Conservation (phyloP, 2,113 vertebrate species). For the Cranoglanis bouderius region DNA sequence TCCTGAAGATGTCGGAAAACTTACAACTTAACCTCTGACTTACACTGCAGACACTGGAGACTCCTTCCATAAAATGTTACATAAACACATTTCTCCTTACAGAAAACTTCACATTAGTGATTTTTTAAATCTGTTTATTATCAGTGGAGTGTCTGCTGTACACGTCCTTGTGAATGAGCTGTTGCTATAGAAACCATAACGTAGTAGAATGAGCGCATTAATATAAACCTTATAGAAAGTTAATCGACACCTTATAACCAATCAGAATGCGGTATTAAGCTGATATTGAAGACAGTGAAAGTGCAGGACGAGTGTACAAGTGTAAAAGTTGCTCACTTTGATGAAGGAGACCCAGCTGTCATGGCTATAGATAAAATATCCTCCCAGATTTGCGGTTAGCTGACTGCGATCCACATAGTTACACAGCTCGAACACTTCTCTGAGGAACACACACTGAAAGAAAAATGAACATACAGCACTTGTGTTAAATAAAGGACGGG, state of each 20-base stretch:
- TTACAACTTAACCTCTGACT: too few relatives aligned
- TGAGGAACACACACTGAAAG: constrained; percentile 71
- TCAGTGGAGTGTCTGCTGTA: too few relatives aligned
- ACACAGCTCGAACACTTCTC: constrained; percentile 69
- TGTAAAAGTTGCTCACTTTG: constrained; percentile 59
- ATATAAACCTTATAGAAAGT: neutral
- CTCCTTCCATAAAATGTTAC: too few relatives aligned
- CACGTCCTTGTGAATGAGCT: neutral
- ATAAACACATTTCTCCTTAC: too few relatives aligned
- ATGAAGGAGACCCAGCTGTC: constrained; percentile 72
- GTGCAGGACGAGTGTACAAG: neutral
- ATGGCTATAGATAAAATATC: constrained; percentile 72
- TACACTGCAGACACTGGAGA: too few relatives aligned
- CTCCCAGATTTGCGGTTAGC: constrained; percentile 65
- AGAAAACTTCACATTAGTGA: too few relatives aligned
- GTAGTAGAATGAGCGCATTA: too few relatives aligned
- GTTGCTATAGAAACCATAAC: neutral
- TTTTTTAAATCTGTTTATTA: too few relatives aligned
- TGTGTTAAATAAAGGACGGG: too few relatives aligned
- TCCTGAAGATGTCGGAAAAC: too few relatives aligned
- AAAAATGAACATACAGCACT: neutral
- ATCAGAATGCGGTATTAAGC: neutral
- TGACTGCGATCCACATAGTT: constrained; percentile 76
- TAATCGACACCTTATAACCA: neutral
- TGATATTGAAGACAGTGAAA: neutral